Evolutionary conservation across 1,140 invertebrate genomes (phyloP).

Genomic region (Saccostrea cuccullata): DNA sequence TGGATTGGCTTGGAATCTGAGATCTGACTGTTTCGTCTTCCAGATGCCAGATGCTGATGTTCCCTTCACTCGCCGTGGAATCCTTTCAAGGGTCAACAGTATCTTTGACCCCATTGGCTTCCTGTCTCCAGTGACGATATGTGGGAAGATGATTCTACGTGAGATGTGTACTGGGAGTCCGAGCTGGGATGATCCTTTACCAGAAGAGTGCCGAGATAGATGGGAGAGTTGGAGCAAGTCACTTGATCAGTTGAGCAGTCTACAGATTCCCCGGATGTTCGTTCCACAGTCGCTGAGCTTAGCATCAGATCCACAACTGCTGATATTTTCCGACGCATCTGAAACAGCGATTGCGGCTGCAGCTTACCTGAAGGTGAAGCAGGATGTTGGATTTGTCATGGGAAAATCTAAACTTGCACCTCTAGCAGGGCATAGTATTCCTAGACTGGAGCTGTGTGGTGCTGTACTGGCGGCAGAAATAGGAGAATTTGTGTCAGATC

Average conservation of each 20-base stretch:
- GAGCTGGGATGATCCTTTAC: slow-evolving; percentile 56
- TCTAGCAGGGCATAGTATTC: slow-evolving; percentile 30
- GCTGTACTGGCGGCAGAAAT: slow-evolving; percentile 43
- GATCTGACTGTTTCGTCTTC: slow-evolving; percentile 25
- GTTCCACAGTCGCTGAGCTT: too few species aligned
- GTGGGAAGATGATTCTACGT: slow-evolving; percentile 54
- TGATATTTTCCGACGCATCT: slow-evolving; percentile 2
- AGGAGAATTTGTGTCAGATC: slow-evolving; percentile 28
- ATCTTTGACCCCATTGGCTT: slow-evolving; percentile 59
- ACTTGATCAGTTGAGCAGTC: not conserved
- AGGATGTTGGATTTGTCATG: not conserved
- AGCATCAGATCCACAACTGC: not conserved
- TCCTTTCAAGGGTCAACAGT: slow-evolving; percentile 51
- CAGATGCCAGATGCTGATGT: not conserved
- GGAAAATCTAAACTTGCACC: slow-evolving; percentile 34
- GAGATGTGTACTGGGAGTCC: slow-evolving; percentile 56
- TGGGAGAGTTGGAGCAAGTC: slow-evolving; percentile 52
- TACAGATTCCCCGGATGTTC: too few species aligned
- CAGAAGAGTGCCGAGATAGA: slow-evolving; percentile 29
- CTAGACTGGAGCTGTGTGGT: slow-evolving; percentile 44
- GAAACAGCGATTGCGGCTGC: not conserved
- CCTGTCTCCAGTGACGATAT: slow-evolving; percentile 48
- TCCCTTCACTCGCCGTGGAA: slow-evolving; percentile 49
- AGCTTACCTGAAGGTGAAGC: not conserved
- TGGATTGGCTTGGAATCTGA: slow-evolving; percentile 21